Conservation (phyloP, 2,888 invertebrate genomes). For the Drosophila limbata region DNA sequence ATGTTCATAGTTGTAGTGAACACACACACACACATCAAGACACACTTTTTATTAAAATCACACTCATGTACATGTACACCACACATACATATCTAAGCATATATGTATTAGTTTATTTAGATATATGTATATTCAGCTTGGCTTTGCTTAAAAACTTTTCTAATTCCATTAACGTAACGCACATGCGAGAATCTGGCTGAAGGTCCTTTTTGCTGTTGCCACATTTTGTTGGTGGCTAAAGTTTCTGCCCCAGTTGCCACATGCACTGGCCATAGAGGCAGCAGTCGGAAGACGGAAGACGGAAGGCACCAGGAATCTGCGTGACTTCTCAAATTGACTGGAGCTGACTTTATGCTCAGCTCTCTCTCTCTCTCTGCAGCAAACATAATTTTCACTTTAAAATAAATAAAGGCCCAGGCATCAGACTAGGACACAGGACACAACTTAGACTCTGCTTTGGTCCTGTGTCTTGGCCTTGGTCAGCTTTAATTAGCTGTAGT, state of each 20-base stretch:
- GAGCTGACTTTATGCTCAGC: conserved; percentile 28
- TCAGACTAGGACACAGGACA: not conserved
- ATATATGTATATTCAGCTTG: conserved; percentile 55
- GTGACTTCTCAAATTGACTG: conserved; percentile 64
- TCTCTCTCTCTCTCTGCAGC: not conserved
- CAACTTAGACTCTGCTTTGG: not conserved
- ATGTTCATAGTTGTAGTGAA: conserved; percentile 56
- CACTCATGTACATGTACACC: conserved; percentile 30
- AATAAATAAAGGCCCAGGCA: conserved; percentile 43
- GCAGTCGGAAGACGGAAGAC: not conserved
- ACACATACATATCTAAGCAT: not conserved
- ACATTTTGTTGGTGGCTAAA: conserved; percentile 54
- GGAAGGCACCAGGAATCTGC: conserved; percentile 32
- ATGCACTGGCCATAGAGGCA: conserved; percentile 52
- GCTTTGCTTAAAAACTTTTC: conserved; percentile 80
- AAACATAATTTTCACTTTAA: conserved; percentile 54
- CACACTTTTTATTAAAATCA: conserved; percentile 66
- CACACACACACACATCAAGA: conserved; percentile 32
- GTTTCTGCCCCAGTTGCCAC: conserved; percentile 54
- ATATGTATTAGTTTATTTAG: conserved; percentile 15
- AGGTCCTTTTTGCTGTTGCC: conserved; percentile 39
- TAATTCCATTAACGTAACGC: conserved; percentile 83
- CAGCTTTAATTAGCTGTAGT: conserved; percentile 74
- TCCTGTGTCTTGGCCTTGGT: not conserved
- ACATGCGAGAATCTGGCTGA: conserved; percentile 63